Base-by-base conservation (phyloP, 1,140 invertebrate species). In the Episyrphus balteatus region DNA sequence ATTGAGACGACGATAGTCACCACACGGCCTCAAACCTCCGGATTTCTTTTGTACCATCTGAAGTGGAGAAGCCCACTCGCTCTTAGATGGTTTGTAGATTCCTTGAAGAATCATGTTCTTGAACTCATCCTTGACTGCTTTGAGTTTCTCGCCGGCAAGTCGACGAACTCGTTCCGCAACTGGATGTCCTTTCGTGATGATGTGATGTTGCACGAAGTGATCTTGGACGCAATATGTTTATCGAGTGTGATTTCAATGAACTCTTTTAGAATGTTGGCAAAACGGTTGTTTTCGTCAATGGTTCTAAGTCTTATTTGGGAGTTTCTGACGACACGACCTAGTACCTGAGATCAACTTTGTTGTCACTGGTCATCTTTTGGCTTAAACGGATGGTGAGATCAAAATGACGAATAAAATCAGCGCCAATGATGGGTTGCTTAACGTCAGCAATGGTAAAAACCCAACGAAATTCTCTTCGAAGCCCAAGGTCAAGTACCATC, bases 1-100 rank as follows among this genome's bases (percentile, higher is more conserved):
- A 51, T 76, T 77, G 0, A 76, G 48, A 12, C 43, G 33, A 5
- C 68, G 52, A 48, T 71, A 77, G 54, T 76, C 73, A 0, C 72
- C 67, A 47, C 62, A 69, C 0, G 62, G 54, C 2, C 70, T 51
- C 58, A 70, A 8, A 47, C 46, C 5, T 15, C 61, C 66, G 47
- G 64, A 49, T 44, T 58, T 54, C 46, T 75, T 74, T 8, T 48
- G 51, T 1, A 66, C 64, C 41, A 76, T 55, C 46, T 71, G 66
- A 5, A 74, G 46, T 15, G 70, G 67, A 5, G 62, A 68, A n/a
- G 70, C 56, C 71, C 71, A 77, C 17, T 64, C 45, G 44, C 61
- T 62, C 12, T 57, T 61, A 0, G 68, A 70, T 2, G 54, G 62
- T 8, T 61, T 52, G 18, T n/a, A n/a, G n/a, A n/a, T n/a, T n/a